Percentiles rank a stretch among this genome's conserved stretches.
Conservation (phyloP, 1,140 invertebrate genomes). For the Zaprionus ghesquierei region DNA sequence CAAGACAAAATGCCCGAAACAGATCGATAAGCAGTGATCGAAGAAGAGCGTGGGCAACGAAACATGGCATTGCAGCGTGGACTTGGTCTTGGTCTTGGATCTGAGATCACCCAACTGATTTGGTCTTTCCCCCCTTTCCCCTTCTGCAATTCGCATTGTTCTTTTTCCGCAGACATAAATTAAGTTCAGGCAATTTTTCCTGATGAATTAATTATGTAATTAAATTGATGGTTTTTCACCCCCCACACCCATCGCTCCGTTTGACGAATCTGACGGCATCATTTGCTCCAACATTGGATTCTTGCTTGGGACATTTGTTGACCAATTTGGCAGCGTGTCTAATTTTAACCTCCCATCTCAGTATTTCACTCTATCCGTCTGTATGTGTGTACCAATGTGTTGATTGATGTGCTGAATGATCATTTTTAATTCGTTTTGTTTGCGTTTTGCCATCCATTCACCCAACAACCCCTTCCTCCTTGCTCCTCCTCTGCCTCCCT, state of each 20-base stretch:
- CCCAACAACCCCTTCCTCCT: background rate
- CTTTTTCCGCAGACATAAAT: background rate
- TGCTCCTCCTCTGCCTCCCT: background rate
- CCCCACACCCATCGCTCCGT: background rate
- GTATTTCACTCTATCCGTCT: slow-evolving; percentile 15
- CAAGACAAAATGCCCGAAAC: background rate
- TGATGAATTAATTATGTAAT: slow-evolving; percentile 48
- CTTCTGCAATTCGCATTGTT: background rate
- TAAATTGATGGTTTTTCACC: slow-evolving; percentile 19
- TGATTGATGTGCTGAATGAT: slow-evolving; percentile 79
- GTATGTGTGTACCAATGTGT: slow-evolving; percentile 53
- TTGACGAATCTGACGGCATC: background rate
- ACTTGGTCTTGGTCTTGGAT: slow-evolving; percentile 32
- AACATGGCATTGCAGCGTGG: background rate
- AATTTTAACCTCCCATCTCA: slow-evolving; percentile 31
- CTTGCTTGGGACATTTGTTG: slow-evolving; percentile 27
- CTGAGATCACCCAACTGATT: slow-evolving; percentile 32
- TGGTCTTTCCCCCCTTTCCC: background rate
- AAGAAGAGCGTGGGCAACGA: slow-evolving; percentile 39
- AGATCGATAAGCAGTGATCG: slow-evolving; percentile 1
- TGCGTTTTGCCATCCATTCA: slow-evolving; percentile 32
- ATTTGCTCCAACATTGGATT: slow-evolving; percentile 12
- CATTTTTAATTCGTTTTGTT: slow-evolving; percentile 72
- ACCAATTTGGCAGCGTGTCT: slow-evolving; percentile 31
- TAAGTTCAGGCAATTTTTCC: background rate